These are phyloP conservation scores for Crenichthys baileyi DNA, from an alignment of 2,797 vertebrate genomes.

Conservation along the genomic window DNA sequence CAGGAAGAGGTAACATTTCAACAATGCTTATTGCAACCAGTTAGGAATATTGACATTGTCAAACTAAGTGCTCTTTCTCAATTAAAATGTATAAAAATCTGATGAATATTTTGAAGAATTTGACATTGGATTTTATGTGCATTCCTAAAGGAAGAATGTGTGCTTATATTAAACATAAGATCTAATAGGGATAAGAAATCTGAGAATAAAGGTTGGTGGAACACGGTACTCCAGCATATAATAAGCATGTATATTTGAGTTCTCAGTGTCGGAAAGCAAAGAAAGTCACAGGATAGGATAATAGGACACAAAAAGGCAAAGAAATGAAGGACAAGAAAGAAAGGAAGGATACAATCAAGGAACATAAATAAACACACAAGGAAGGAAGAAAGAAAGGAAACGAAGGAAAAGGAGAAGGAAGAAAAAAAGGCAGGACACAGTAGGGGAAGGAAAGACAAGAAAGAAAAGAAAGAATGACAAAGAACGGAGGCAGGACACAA, in stretches of 20 bases:
- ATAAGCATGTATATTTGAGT: background rate
- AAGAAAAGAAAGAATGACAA: too few species aligned
- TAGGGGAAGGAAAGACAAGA: too few species aligned
- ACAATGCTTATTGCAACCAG: background rate
- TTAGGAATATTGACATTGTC: background rate
- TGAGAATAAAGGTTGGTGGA: background rate
- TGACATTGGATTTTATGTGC: background rate
- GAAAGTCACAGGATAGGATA: background rate
- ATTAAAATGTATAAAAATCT: background rate
- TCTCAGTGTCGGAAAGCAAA: background rate
- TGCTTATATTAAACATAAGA: background rate
- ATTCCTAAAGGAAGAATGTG: background rate
- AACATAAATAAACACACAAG: too few species aligned
- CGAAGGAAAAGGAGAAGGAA: background rate
- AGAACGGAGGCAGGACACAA: too few species aligned
- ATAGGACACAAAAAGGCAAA: too few species aligned
- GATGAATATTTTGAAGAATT: background rate
- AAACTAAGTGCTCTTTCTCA: background rate
- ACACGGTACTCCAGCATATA: background rate
- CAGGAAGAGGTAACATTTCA: background rate
- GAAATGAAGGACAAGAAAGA: background rate
- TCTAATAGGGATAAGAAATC: background rate
- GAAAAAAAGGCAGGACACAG: background rate
- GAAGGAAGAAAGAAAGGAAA: too few species aligned
- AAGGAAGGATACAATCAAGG: background rate